Evolutionary conservation across 2,113 vertebrate genomes (phyloP), one percentile per base, ranked within the genome.

Genomic region (Gymnogyps californianus): DNA sequence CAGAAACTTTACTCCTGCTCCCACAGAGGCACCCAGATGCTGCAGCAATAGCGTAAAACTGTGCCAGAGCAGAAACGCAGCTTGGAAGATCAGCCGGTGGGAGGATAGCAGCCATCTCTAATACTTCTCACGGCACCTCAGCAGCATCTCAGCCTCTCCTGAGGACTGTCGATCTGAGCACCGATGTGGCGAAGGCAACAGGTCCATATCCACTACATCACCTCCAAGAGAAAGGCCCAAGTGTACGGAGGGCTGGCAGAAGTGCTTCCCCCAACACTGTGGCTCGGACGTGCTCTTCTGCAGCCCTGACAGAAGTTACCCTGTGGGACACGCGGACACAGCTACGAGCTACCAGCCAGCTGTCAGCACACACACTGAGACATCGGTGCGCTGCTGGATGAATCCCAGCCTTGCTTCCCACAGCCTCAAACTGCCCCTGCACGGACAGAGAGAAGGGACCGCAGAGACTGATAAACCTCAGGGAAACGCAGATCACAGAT

Each of bases 371-470:
- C 65, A 20, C 57, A 4, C 25, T 0, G 5, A 67, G 69, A 18
- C 46, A 51, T 3, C 1, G 1, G 1, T 2, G 3, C 6, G 6
- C 16, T 2, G 10, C 58, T 6, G 59, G 36, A 38, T 25, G 51
- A 38, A 44, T 19, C 79, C 62, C 62, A 83, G 47, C 40, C 49
- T 57, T 22, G 29, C 22, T n/a, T 24, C 38, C 82, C 44, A 36
- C 12, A 4, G 58, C 47, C 42, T 44, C 25, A 42, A 3, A n/a
- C 28, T 17, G 47, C 19, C 61, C 52, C 66, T 22, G 44, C 66
- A 25, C 11, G 5, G 59, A 4, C 36, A 28, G 66, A 19, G 46
- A 66, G 24, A 10, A 17, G 16, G 47, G 19, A 47, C 38, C 0
- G 0, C 18, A 40, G 59, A 40, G 25, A 38, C 66, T n/a, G 61